Conservation (phyloP, 2,113 vertebrate species). For the Otus sunia region DNA sequence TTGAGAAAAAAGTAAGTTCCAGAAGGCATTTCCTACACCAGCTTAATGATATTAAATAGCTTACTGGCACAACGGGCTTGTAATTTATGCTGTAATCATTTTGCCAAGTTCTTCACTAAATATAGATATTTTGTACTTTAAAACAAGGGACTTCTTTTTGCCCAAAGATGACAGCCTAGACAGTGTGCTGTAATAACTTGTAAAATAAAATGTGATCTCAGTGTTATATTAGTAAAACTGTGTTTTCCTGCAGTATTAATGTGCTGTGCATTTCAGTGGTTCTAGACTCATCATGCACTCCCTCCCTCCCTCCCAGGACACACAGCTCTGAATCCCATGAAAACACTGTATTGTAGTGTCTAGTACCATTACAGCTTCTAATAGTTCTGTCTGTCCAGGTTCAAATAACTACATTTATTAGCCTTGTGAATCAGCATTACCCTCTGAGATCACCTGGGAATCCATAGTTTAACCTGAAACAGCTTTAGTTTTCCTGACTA, state of each 20-base stretch:
- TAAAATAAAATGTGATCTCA: neutral
- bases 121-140: neutral
- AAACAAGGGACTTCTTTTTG: neutral
- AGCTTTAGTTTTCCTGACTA: conserved; percentile 13
- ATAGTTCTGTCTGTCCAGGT: neutral
- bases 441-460: neutral
- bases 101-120: neutral
- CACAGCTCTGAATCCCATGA: neutral
- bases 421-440: neutral
- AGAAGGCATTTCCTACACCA: neutral
- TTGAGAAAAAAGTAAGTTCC: neutral
- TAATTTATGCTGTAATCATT: neutral
- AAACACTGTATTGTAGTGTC: fast-evolving
- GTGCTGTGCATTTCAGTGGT: neutral
- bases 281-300: neutral
- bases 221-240: neutral
- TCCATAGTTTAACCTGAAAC: neutral
- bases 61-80: neutral
- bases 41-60: neutral
- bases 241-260: neutral
- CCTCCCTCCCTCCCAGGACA: neutral
- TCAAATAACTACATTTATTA: neutral
- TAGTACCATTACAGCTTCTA: neutral
- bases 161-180: neutral
- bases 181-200: neutral